These are phyloP conservation scores for Chorisops tibialis DNA, from an alignment of 2,888 invertebrate genomes.

Conservation along the genomic window DNA sequence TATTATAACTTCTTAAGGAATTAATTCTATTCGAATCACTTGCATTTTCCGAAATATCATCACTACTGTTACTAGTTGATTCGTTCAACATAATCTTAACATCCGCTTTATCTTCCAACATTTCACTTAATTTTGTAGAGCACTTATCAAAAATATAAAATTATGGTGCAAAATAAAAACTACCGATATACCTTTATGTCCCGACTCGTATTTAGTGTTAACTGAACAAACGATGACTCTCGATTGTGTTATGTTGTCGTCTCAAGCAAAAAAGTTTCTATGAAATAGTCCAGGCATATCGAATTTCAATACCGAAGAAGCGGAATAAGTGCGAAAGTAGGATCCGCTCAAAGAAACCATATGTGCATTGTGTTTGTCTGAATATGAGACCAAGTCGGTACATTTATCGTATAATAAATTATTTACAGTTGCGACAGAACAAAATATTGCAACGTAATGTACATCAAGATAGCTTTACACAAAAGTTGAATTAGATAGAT, in stretches of 20 bases:
- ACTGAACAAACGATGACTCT: background rate
- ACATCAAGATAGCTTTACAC: too few species aligned
- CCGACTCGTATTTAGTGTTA: background rate
- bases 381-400: background rate
- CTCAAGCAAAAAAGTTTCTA: background rate
- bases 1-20: conserved; percentile 52
- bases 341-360: too few species aligned
- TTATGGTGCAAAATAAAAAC: too few species aligned
- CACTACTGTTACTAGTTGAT: background rate
- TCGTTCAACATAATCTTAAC: background rate
- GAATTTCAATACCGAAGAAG: too few species aligned
- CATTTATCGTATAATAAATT: too few species aligned
- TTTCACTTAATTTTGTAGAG: background rate
- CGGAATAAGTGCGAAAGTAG: too few species aligned
- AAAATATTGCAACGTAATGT: too few species aligned
- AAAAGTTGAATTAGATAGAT: too few species aligned
- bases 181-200: background rate
- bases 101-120: background rate
- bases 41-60: conserved; percentile 3
- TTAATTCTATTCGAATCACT: conserved; percentile 18
- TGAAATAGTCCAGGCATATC: too few species aligned
- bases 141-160: background rate
- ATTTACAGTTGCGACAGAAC: too few species aligned
- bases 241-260: too few species aligned
- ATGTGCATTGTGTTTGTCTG: too few species aligned